Evolutionary conservation across 2,113 vertebrate species (phyloP).

Genomic region (Zootoca vivipara): DNA sequence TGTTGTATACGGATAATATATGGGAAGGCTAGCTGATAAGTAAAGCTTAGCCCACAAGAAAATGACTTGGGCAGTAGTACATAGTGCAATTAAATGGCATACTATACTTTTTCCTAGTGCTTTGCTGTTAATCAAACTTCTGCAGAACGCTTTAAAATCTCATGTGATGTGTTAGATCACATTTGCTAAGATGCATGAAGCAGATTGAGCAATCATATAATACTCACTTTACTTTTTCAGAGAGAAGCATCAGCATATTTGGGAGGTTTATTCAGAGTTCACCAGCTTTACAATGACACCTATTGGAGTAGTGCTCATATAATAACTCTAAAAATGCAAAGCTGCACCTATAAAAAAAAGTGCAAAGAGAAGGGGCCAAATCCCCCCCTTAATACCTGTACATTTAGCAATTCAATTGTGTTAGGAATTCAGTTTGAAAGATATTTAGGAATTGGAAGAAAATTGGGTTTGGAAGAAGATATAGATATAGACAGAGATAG

Average conservation of each 20-base stretch:
- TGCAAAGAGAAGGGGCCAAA: neutral
- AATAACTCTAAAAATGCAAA: constrained; percentile 6
- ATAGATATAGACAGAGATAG: neutral
- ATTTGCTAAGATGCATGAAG: constrained; percentile 24
- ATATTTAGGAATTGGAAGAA: neutral
- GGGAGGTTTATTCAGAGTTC: constrained; percentile 52
- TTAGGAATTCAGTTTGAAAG: neutral
- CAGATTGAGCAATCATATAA: constrained; percentile 41
- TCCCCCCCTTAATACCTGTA: neutral
- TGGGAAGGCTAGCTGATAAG: neutral
- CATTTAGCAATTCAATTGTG: neutral
- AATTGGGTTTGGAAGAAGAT: neutral
- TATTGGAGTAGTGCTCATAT: constrained; percentile 19
- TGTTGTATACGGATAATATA: neutral
- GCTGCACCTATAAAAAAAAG: neutral
- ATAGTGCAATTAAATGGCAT: neutral
- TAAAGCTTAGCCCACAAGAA: neutral
- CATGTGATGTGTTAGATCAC: constrained; percentile 25
- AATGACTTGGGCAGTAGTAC: constrained; percentile 7
- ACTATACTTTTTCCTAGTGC: neutral
- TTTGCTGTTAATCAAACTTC: neutral
- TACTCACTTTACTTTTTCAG: constrained; percentile 34
- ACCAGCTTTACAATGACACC: constrained; percentile 27
- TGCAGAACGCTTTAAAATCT: constrained; percentile 27
- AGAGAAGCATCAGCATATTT: constrained; percentile 53